These are phyloP conservation scores for Tyrannus savana DNA, from an alignment of 2,113 vertebrate species.

Conservation along the genomic window DNA sequence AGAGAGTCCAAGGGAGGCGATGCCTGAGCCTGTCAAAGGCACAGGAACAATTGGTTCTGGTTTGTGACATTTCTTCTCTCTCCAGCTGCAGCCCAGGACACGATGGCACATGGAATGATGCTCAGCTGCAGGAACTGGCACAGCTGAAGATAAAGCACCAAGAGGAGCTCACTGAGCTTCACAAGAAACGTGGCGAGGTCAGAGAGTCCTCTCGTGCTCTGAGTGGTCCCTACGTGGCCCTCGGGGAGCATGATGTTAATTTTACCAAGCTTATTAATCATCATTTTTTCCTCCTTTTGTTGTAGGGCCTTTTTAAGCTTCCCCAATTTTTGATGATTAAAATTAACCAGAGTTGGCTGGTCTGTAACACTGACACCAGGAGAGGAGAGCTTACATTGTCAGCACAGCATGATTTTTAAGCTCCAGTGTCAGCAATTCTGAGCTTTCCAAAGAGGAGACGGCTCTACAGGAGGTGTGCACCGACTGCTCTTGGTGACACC, in stretches of 20 bases:
- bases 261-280: neutral
- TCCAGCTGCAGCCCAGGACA: constrained; percentile 74
- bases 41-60: neutral
- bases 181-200: constrained; percentile 98
- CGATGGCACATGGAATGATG: constrained; percentile 81
- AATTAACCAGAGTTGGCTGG: neutral
- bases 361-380: neutral
- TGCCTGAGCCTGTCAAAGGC: neutral
- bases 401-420: neutral
- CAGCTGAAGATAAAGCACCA: constrained; percentile 93
- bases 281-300: neutral
- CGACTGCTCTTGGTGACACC: neutral
- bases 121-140: constrained; percentile 90
- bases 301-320: neutral
- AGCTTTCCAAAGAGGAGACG: neutral
- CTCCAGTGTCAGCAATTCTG: neutral
- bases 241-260: neutral
- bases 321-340: neutral
- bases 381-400: neutral
- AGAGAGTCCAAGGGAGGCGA: neutral
- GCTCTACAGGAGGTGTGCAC: neutral
- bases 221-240: fast-evolving
- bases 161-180: constrained; percentile 94
- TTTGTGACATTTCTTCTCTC: neutral
- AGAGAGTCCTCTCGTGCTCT: neutral